Percentiles rank a stretch among this genome's conserved stretches.
phyloP scores from a whole-genome alignment of 2,797 vertebrate genomes.

The Macropus fuliginosus region DNA sequence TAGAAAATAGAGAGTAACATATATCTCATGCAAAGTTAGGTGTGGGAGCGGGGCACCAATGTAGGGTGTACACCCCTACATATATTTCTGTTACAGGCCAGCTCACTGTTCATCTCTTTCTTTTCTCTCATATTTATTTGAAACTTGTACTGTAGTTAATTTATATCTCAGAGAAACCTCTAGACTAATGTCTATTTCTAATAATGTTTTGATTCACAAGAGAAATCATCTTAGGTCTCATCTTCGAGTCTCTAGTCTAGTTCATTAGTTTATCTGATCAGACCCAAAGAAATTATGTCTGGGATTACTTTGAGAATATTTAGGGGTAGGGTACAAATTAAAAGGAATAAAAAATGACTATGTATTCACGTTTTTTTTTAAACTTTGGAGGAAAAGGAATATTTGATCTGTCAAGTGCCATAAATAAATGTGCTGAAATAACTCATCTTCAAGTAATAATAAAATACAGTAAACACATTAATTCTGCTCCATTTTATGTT shows the following conservation, averaged over 20 bases:
- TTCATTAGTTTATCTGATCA: not conserved
- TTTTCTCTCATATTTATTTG: not conserved
- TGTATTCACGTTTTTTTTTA: constrained; percentile 11
- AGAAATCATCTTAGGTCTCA: not conserved
- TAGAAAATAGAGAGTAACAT: not conserved
- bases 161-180: not conserved
- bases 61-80: not conserved
- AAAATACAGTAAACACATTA: constrained; percentile 83
- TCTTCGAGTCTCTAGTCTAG: not conserved
- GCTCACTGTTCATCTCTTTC: not conserved
- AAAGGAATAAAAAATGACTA: constrained; percentile 72
- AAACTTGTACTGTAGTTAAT: not conserved
- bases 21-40: not conserved
- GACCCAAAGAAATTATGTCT: not conserved
- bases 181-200: not conserved
- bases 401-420: constrained; percentile 69
- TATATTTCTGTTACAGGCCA: not conserved
- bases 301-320: not conserved
- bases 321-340: not conserved
- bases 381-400: not conserved
- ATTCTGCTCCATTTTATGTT: constrained; percentile 83
- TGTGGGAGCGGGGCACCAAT: not conserved
- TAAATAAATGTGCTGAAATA: constrained; percentile 83
- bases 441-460: constrained; percentile 81
- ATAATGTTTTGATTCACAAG: not conserved